These are phyloP conservation scores for Drosophila subquinaria DNA, from an alignment of 2,888 invertebrate species.

Conservation along the genomic window DNA sequence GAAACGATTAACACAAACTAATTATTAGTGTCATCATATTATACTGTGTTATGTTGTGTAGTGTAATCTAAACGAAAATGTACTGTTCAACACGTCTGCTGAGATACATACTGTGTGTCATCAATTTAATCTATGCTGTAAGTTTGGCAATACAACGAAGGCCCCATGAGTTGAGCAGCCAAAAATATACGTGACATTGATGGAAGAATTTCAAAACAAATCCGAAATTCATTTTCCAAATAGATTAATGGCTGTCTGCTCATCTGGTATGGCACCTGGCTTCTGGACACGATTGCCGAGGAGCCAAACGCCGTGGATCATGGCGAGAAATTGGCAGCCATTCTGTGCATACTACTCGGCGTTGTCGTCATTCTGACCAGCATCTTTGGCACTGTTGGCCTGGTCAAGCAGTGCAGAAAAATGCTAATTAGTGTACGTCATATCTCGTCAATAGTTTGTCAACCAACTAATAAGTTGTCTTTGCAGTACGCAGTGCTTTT, in stretches of 20 bases:
- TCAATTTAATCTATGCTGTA: constrained; percentile 73
- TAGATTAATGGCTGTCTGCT: constrained; percentile 75
- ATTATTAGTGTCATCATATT: constrained; percentile 29
- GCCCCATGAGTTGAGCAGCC: neutral
- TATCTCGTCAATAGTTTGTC: no score
- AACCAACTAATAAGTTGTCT: neutral
- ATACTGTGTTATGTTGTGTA: constrained; percentile 38
- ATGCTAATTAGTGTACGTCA: constrained; percentile 77
- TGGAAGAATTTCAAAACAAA: constrained; percentile 24
- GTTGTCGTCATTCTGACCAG: constrained; percentile 64
- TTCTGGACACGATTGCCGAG: constrained; percentile 66
- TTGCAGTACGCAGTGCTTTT: constrained; percentile 79
- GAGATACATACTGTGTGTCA: constrained; percentile 66
- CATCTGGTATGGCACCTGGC: constrained; percentile 79
- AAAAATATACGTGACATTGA: constrained; percentile 55
- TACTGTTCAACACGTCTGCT: constrained; percentile 70
- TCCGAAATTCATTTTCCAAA: constrained; percentile 7
- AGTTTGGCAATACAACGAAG: constrained; percentile 40
- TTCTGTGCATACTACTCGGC: constrained; percentile 75
- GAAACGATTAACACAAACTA: constrained; percentile 17
- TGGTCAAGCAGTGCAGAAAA: constrained; percentile 63
- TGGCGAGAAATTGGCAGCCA: constrained; percentile 73
- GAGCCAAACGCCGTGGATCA: constrained; percentile 62
- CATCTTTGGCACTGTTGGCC: constrained; percentile 67
- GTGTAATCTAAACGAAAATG: constrained; percentile 53